Base-by-base conservation (phyloP, 2,113 vertebrate species). In the Haplochromis vanheusdeni region DNA sequence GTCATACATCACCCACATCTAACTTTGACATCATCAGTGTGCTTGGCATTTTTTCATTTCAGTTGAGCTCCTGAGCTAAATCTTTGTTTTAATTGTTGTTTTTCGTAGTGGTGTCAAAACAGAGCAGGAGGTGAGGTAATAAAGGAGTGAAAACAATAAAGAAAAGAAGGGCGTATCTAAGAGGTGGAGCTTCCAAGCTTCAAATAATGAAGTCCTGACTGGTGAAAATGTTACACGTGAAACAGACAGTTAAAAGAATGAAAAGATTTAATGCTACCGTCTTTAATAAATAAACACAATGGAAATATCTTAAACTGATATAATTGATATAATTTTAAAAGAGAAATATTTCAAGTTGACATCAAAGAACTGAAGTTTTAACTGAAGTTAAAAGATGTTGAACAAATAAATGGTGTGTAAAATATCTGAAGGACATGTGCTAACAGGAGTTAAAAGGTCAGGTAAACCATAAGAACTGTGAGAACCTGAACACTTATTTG, bases 171-270 rank as follows among this genome's bases (percentile, higher is more conserved):
- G 79, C 7, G 16, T 81, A 55, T 14, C 37, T 9, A 28, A 40
- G 37, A 81, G 54, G 23, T 68, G 19, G 6, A 45, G 37, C 5
- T 23, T 4, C 6, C 19, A 56, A 55, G 1, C 8, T 16, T 35
- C 49, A 55, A 54, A 37, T 26, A 42, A 2, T 73, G 65, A 73
- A 26, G 14, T 4, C 37, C 68, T 73, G 68, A 0, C 37, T 73
- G 68, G 8, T 26, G 2, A 17, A 23, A 5, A 5, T 45, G 65
- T 26, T n/a, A 26, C 13, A 26, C 2, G 0, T 26, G 68, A 45
- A 73, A 42, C 51, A 80, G 33, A 14, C 52, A 42, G 9, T 56
- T 40, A 42, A 80, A 40, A 42, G 21, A 73, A 26, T 10, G 2
- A 56, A 40, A 16, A 1, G n/a, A 3, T 37, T 37, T 42, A 54